Base-by-base conservation (phyloP, 1,140 invertebrate species). In the Octopus sinensis region DNA sequence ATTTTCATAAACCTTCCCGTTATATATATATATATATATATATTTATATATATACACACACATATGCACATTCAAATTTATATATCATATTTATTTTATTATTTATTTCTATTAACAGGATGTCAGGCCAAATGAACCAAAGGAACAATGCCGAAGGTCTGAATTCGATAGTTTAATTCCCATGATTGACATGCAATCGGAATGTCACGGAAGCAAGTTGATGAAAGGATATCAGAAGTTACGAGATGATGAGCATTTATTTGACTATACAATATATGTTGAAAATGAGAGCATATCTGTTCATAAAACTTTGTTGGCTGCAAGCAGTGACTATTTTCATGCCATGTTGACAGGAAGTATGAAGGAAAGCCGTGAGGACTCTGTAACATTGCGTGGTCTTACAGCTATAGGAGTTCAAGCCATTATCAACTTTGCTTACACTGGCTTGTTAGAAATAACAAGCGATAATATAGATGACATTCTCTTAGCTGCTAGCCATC, bases 281-380 rank as follows among this genome's bases (percentile, higher is more conserved):
- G 71, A 80, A 54, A 54, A 54, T 43, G 52, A 73, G 17, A 54
- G 30, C 10, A 85, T 89, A 71, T 81, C 84, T 51, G 88, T 90
- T 13, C 89, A 90, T 79, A 85, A 86, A 53, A 86, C 85, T 43
- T 89, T 90, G 13, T 87, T 90, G 89, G 89, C 87, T 13, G 88
- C 89, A n/a, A 89, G 89, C 82, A 90, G 89, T 85, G 92, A 93
- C 83, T 94, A 93, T 85, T 93, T 93, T 89, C 92, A 92, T 89
- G 93, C 92, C 82, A 92, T 93, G 89, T 86, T 93, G 78, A 89
- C 88, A 12, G 86, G 87, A 12, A 84, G 86, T 79, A 90, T 90
- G 89, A 81, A 81, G 54, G 89, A 90, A 80, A 88, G 88, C 76
- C 81, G 86, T 9, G 87, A 89, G 79, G 84, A 87, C 68, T 83